phyloP scores from a whole-genome alignment of 1,140 invertebrate species.

The Plectrocnemia conspersa region DNA sequence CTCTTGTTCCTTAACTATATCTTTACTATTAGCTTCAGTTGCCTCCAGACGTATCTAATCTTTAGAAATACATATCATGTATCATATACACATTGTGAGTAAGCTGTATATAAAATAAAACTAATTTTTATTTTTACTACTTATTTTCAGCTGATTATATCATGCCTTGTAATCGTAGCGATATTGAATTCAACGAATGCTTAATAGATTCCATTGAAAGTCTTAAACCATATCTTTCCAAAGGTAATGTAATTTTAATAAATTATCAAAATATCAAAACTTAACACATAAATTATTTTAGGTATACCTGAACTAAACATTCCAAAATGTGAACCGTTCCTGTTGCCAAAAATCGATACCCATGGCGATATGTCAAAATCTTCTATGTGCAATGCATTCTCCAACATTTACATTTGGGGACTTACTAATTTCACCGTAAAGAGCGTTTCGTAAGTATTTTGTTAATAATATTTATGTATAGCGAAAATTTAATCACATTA shows the following conservation, averaged over 20 bases:
- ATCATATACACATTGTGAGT: too few relatives aligned
- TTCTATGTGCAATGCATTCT: too few relatives aligned
- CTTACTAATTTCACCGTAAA: constrained; percentile 12
- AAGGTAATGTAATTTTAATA: constrained; percentile 3
- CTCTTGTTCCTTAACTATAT: too few relatives aligned
- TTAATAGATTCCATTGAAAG: not conserved
- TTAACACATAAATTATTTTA: constrained; percentile 6
- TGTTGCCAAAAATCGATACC: constrained; percentile 42
- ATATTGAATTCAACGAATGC: constrained; percentile 8
- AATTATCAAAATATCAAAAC: not conserved
- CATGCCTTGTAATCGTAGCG: constrained; percentile 6
- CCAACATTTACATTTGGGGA: constrained; percentile 10
- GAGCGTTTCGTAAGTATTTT: constrained; percentile 8
- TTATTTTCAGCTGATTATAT: constrained; percentile 9
- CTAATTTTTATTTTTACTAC: too few relatives aligned
- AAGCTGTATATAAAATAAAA: too few relatives aligned
- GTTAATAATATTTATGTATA: not conserved
- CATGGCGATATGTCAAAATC: too few relatives aligned
- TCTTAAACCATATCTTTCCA: constrained; percentile 3
- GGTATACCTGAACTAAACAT: constrained; percentile 12
- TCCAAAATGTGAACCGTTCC: constrained; percentile 47
- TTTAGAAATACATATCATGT: too few relatives aligned
- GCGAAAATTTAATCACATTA: constrained; percentile 1
- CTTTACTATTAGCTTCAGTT: too few relatives aligned
- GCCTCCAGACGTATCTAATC: too few relatives aligned